These are phyloP conservation scores for Siniperca knerii DNA, from an alignment of 2,113 vertebrate genomes.

Conservation along the genomic window DNA sequence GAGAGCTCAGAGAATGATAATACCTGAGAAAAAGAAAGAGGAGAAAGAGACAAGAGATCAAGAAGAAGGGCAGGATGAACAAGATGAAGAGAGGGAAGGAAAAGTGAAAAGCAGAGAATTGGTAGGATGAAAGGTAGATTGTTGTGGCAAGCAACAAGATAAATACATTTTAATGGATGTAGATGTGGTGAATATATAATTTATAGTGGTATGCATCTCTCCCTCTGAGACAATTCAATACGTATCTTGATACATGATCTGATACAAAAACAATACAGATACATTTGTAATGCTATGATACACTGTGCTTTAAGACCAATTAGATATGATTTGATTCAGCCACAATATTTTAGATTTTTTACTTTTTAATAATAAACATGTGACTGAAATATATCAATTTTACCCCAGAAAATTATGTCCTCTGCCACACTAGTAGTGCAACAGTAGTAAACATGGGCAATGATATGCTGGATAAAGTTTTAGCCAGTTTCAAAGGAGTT, in stretches of 20 bases:
- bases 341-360: not conserved
- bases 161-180: not conserved
- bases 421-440: not conserved
- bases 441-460: not conserved
- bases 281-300: no score
- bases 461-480: not conserved
- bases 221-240: no score
- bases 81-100: not conserved
- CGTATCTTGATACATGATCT: not conserved
- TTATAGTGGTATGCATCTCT: not conserved
- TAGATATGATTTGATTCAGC: not conserved
- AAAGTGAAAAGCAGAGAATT: not conserved
- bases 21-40: constrained; percentile 1
- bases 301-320: no score
- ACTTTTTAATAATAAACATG: not conserved
- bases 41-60: not conserved
- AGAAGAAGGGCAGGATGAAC: not conserved
- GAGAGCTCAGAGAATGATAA: constrained; percentile 32
- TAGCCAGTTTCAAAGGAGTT: not conserved
- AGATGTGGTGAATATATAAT: not conserved
- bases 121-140: not conserved
- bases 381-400: not conserved
- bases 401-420: not conserved
- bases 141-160: not conserved
- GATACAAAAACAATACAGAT: no score